A percentile compares a stretch with the other conserved stretches of the same genome.
These are phyloP conservation scores for Aulostomus chinensis DNA, from an alignment of 2,797 vertebrate genomes.

Conservation along the genomic window DNA sequence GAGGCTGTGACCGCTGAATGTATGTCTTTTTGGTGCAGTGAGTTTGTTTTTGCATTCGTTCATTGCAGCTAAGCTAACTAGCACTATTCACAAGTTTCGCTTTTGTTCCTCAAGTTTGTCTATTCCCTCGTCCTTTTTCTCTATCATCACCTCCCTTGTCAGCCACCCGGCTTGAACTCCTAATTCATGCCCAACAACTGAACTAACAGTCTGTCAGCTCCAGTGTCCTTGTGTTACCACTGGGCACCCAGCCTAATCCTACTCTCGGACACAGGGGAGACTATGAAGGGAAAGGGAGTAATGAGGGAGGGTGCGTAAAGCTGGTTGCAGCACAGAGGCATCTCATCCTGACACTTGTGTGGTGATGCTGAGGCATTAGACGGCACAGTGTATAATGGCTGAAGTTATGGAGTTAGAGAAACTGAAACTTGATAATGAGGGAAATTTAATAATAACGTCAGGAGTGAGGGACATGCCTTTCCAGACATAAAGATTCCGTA, in stretches of 20 bases:
- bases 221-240: conserved; percentile 53
- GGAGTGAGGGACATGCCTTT: not conserved
- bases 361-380: conserved; percentile 9
- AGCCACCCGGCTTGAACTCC: conserved; percentile 30
- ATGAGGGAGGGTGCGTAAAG: conserved; percentile 20
- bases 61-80: too few relatives aligned
- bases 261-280: conserved; percentile 28
- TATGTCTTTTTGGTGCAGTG: not conserved
- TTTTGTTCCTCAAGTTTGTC: conserved; percentile 21
- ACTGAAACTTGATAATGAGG: conserved; percentile 2
- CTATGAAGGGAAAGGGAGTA: conserved; percentile 11
- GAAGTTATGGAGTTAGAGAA: not conserved
- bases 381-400: not conserved
- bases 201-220: conserved; percentile 60
- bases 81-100: too few relatives aligned
- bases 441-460: not conserved
- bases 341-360: conserved; percentile 4
- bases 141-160: conserved; percentile 21
- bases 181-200: conserved; percentile 50
- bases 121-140: conserved; percentile 17
- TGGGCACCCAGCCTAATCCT: conserved; percentile 70
- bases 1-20: not conserved
- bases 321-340: conserved; percentile 9
- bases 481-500: too few relatives aligned
- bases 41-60: not conserved